Evolutionary conservation across 2,797 vertebrate species (phyloP).

Genomic region (Fistularia tabacaria): DNA sequence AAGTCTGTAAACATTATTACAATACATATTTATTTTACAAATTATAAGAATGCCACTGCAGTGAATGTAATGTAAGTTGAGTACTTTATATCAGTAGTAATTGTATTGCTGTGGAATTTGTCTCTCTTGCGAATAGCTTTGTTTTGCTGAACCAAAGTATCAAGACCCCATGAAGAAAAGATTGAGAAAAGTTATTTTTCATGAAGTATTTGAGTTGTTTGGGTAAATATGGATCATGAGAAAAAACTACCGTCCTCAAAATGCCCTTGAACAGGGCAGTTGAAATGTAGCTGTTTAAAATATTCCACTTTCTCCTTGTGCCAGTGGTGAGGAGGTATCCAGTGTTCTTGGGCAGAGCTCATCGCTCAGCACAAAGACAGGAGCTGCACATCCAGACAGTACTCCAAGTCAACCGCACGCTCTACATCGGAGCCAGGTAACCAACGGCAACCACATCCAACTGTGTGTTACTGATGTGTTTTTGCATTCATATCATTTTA

Average conservation of each 20-base stretch:
- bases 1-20: background rate
- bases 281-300: background rate
- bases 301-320: background rate
- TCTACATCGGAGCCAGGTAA: constrained; percentile 95
- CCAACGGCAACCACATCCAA: constrained; percentile 63
- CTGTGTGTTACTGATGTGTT: constrained; percentile 47
- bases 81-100: background rate
- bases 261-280: constrained; percentile 26
- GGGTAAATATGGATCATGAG: constrained; percentile 18
- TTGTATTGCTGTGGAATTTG: constrained; percentile 3
- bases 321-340: constrained; percentile 87
- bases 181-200: constrained; percentile 23
- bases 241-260: constrained; percentile 15
- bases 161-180: constrained; percentile 40
- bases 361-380: constrained; percentile 70
- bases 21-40: too few species aligned
- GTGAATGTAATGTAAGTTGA: background rate
- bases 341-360: constrained; percentile 87
- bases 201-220: constrained; percentile 12
- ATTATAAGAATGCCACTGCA: too few species aligned
- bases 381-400: constrained; percentile 90
- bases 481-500: constrained; percentile 51
- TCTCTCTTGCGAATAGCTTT: constrained; percentile 36
- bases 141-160: constrained; percentile 31
- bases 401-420: constrained; percentile 90